Conservation (phyloP, 2,113 vertebrate species). For the Dermatemys mawii region DNA sequence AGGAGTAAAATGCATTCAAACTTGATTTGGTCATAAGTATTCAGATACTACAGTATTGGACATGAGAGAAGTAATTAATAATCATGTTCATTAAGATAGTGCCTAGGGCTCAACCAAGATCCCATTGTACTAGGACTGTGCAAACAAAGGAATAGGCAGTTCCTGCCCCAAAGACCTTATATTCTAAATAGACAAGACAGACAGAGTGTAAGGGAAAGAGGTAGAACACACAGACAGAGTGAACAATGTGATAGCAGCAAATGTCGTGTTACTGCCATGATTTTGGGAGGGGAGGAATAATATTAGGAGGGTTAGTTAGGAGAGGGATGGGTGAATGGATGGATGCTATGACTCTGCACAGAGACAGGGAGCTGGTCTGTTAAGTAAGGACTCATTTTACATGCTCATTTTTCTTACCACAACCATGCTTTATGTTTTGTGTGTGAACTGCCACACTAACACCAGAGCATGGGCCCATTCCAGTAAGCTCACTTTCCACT, state of each 20-base stretch:
- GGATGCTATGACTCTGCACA: not conserved
- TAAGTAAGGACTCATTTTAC: not conserved
- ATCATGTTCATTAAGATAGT: not conserved
- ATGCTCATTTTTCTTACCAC: not conserved
- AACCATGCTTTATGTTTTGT: not conserved
- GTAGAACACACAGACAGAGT: not conserved
- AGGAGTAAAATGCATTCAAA: not conserved
- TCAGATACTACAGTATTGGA: not conserved
- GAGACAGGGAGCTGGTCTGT: not conserved
- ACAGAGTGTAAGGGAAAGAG: not conserved
- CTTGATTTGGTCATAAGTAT: not conserved
- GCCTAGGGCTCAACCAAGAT: not conserved
- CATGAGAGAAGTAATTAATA: not conserved
- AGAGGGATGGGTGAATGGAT: fast-evolving
- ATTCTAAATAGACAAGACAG: not conserved
- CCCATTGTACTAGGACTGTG: not conserved
- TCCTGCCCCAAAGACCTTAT: not conserved
- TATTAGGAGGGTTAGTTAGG: not conserved
- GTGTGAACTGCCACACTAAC: not conserved
- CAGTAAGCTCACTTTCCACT: not conserved
- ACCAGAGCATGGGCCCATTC: not conserved
- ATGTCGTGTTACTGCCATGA: fast-evolving
- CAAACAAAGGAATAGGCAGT: not conserved
- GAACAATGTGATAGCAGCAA: not conserved
- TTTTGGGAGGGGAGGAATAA: not conserved